phyloP scores from a whole-genome alignment of 1,140 invertebrate species.

The Probaryconus sp. region DNA sequence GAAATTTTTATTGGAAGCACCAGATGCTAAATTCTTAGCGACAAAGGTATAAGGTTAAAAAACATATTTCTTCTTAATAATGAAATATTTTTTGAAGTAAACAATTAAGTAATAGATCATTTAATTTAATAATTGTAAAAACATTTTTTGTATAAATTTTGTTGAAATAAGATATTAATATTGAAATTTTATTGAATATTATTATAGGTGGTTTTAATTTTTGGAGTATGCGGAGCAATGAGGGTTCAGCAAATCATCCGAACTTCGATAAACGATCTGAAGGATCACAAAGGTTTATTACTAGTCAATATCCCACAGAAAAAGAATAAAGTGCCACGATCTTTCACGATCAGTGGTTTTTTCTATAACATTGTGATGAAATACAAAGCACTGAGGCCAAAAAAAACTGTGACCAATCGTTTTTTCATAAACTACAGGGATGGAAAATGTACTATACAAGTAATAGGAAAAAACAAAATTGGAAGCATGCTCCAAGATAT shows the following conservation, averaged over 20 bases:
- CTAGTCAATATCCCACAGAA: not conserved
- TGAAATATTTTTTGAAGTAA: too few species aligned
- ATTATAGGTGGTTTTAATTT: too few species aligned
- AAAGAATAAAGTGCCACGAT: not conserved
- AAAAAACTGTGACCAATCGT: constrained; percentile 3
- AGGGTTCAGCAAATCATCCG: too few species aligned
- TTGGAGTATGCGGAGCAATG: too few species aligned
- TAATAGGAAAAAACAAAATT: constrained; percentile 36
- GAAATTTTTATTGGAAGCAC: constrained; percentile 12
- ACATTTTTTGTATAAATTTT: too few species aligned
- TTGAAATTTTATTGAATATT: too few species aligned
- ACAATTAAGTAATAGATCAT: too few species aligned
- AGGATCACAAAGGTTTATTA: not conserved
- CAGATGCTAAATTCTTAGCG: constrained; percentile 12
- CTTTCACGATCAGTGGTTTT: constrained; percentile 1
- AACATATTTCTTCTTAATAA: too few species aligned
- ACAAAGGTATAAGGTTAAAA: constrained; percentile 19
- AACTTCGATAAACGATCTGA: not conserved
- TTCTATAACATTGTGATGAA: constrained; percentile 25
- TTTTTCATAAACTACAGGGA: constrained; percentile 33
- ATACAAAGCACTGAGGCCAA: constrained; percentile 14
- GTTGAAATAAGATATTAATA: too few species aligned
- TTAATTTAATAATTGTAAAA: too few species aligned
- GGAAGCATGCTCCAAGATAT: too few species aligned
- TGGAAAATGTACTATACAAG: constrained; percentile 31